Conservation (phyloP, 2,113 vertebrate genomes). For the Bubo scandiacus region DNA sequence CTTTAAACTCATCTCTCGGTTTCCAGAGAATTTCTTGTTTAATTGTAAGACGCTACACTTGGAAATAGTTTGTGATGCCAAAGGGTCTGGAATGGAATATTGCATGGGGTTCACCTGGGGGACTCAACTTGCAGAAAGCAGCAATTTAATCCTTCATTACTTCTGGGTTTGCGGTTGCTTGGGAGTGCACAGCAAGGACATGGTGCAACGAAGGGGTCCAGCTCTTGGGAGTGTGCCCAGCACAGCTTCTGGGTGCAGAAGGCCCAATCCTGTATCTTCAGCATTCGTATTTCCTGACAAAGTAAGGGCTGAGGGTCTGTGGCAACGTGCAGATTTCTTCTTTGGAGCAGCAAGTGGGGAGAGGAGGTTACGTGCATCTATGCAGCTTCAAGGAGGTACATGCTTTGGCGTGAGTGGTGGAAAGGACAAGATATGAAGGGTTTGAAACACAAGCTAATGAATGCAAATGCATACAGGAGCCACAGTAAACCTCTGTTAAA, state of each 20-base stretch:
- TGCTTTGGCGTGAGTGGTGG: neutral
- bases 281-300: neutral
- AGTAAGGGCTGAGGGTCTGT: neutral
- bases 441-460: neutral
- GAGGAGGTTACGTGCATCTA: neutral
- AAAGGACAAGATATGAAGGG: neutral
- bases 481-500: neutral
- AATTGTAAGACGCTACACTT: neutral
- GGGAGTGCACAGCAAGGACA: neutral
- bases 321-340: neutral
- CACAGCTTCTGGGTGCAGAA: neutral
- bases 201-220: accelerated
- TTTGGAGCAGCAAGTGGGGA: neutral
- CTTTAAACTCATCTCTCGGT: neutral
- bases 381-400: neutral
- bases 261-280: neutral
- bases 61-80: neutral
- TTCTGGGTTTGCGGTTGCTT: neutral
- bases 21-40: neutral
- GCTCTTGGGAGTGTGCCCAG: neutral
- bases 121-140: neutral
- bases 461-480: neutral
- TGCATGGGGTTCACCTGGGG: neutral
- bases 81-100: neutral
- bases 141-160: neutral